phyloP scores from a whole-genome alignment of 2,797 vertebrate species.

The Lerista edwardsae region DNA sequence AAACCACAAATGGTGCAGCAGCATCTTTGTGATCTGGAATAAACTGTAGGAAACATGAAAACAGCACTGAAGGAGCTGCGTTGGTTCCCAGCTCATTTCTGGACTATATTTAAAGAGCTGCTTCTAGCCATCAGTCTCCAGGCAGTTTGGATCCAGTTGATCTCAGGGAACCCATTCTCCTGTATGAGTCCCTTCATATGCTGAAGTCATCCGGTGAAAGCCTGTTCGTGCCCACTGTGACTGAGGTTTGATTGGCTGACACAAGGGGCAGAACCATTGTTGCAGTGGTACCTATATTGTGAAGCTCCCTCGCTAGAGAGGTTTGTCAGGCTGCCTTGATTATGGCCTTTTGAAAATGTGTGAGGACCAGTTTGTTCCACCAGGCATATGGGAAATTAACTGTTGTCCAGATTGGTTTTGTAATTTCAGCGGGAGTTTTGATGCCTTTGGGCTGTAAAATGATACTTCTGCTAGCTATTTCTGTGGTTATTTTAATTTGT shows the following conservation, averaged over 20 bases:
- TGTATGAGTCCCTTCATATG: too few species aligned
- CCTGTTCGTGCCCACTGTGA: background rate
- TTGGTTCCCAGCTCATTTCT: too few species aligned
- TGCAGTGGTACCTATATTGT: background rate
- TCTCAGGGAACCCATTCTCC: too few species aligned
- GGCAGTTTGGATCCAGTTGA: too few species aligned
- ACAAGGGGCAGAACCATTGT: background rate
- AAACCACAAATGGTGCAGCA: too few species aligned
- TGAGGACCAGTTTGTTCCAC: background rate
- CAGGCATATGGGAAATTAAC: background rate
- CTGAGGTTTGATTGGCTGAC: background rate
- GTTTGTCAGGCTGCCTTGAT: background rate
- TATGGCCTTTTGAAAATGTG: background rate
- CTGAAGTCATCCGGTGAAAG: background rate
- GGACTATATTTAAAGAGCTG: too few species aligned
- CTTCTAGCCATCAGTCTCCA: too few species aligned
- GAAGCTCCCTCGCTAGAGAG: background rate
- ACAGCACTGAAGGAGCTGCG: too few species aligned
- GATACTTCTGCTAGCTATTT: background rate
- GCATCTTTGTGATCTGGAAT: too few species aligned
- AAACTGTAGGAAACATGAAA: too few species aligned
- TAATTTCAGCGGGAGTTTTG: background rate
- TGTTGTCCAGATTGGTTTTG: background rate
- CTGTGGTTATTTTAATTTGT: background rate
- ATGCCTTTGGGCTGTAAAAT: background rate